phyloP scores from a whole-genome alignment of 2,888 invertebrate species.

The Unio pictorum region DNA sequence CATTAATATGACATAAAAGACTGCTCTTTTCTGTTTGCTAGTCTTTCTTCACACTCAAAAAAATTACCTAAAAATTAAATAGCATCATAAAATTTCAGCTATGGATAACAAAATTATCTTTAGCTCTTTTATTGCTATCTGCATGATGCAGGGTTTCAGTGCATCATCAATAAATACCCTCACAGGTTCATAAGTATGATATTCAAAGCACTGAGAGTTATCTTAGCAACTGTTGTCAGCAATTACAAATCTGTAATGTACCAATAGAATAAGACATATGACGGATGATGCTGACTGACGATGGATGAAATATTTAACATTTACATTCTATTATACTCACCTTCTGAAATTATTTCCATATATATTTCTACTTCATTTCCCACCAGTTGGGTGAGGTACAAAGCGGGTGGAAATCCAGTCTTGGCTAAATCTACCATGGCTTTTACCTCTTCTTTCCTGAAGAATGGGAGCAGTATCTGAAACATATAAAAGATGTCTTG shows the following conservation, averaged over 20 bases:
- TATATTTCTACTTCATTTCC: constrained; percentile 41
- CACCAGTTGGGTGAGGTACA: constrained; percentile 45
- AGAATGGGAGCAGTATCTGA: constrained; percentile 53
- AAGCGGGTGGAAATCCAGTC: constrained; percentile 41
- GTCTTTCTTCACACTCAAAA: too few species aligned
- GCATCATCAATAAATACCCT: neutral
- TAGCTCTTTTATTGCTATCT: too few species aligned
- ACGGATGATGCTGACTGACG: neutral
- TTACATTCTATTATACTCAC: constrained; percentile 18
- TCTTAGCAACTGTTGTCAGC: neutral
- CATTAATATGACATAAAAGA: too few species aligned
- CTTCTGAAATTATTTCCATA: constrained; percentile 53
- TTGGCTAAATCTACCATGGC: constrained; percentile 52
- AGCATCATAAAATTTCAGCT: too few species aligned
- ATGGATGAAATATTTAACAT: neutral
- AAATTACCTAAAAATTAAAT: too few species aligned
- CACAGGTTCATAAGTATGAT: neutral
- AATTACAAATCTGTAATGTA: neutral
- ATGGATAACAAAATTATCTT: too few species aligned
- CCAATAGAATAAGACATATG: neutral
- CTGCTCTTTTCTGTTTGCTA: too few species aligned
- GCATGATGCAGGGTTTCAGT: too few species aligned
- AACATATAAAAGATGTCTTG: neutral
- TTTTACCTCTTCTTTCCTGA: constrained; percentile 44
- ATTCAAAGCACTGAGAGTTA: neutral